A percentile compares a stretch with the other conserved stretches of the same genome.
Evolutionary conservation across 1,140 invertebrate species (phyloP).

Genomic region (Oedothorax gibbosus): DNA sequence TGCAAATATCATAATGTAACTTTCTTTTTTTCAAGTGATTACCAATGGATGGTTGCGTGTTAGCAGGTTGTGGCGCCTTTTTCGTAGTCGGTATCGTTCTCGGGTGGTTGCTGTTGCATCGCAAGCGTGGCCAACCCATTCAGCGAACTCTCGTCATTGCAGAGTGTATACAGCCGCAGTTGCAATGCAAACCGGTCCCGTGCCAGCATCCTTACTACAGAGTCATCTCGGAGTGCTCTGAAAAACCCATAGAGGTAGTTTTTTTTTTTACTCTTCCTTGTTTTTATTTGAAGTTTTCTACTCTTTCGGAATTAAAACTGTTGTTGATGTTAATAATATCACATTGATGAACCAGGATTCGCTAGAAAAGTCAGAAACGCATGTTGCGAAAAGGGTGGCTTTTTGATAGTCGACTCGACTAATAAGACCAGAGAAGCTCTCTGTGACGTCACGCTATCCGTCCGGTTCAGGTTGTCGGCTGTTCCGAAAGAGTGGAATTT

Average conservation of each 20-base stretch:
- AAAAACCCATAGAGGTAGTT: background rate
- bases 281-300: too few relatives aligned
- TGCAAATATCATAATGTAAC: background rate
- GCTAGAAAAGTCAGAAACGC: too few relatives aligned
- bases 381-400: too few relatives aligned
- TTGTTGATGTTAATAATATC: too few relatives aligned
- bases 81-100: constrained; percentile 22
- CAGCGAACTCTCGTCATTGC: constrained; percentile 27
- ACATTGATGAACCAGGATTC: too few relatives aligned
- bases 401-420: too few relatives aligned
- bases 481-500: too few relatives aligned
- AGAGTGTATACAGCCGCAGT: constrained; percentile 37
- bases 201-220: constrained; percentile 60
- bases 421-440: too few relatives aligned
- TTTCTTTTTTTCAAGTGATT: background rate
- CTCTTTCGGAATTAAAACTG: too few relatives aligned
- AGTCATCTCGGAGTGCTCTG: constrained; percentile 51
- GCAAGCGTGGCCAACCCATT: background rate
- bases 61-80: constrained; percentile 10
- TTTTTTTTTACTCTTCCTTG: too few relatives aligned
- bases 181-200: constrained; percentile 39
- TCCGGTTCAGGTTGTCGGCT: too few relatives aligned
- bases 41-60: constrained; percentile 21
- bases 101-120: constrained; percentile 14
- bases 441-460: too few relatives aligned